Evolutionary conservation across 2,113 vertebrate species (phyloP).

Genomic region (Mastomys natalensis): DNA sequence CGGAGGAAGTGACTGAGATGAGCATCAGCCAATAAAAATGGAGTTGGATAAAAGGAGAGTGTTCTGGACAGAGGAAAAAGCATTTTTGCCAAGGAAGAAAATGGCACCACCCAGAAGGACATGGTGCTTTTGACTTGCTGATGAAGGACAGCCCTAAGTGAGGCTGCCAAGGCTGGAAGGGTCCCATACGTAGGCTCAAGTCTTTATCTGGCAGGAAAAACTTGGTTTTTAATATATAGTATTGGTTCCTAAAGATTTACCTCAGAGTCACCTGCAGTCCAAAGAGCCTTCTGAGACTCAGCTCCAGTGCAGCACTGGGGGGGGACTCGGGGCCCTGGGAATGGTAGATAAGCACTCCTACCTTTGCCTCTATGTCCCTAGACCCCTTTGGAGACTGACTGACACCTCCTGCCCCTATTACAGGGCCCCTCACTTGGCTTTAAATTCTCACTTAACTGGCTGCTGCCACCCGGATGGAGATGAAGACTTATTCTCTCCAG

Average conservation of each 20-base stretch:
- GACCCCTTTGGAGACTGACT: neutral
- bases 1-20: neutral
- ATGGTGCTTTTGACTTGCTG: neutral
- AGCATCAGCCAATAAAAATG: neutral
- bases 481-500: neutral
- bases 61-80: slow-evolving; percentile 10
- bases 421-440: neutral
- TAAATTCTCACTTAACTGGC: neutral
- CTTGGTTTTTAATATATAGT: neutral
- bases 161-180: neutral
- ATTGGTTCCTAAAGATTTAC: neutral
- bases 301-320: neutral
- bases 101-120: neutral
- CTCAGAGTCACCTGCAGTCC: neutral
- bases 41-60: neutral
- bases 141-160: neutral
- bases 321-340: neutral
- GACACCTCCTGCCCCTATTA: neutral
- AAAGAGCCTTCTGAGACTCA: neutral
- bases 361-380: neutral
- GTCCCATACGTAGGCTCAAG: neutral
- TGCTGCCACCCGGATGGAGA: neutral
- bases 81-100: neutral
- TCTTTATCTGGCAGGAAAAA: neutral
- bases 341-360: neutral